A percentile compares a stretch with the other conserved stretches of the same genome.
These are phyloP conservation scores for Grus americana DNA, from an alignment of 2,113 vertebrate species.

Conservation along the genomic window DNA sequence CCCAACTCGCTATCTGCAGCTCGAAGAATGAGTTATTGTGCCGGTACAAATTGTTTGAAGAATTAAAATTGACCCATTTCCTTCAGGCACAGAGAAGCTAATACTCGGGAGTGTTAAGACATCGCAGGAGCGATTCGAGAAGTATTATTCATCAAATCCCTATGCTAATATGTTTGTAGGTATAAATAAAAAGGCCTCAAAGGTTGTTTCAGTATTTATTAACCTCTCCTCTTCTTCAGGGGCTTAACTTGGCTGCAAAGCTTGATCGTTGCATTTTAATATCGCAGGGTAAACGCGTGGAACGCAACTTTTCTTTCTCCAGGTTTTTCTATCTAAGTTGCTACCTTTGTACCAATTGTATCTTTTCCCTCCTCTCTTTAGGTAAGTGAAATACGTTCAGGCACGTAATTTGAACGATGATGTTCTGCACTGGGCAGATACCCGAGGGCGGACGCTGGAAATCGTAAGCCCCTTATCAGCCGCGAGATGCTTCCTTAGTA, in stretches of 20 bases:
- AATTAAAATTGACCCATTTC: conserved; percentile 67
- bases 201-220: conserved; percentile 44
- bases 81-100: conserved; percentile 41
- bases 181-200: conserved; percentile 44
- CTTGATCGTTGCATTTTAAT: neutral
- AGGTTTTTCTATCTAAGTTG: neutral
- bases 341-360: neutral
- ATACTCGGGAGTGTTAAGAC: neutral
- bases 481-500: neutral
- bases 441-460: neutral
- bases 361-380: neutral
- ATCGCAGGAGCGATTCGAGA: neutral
- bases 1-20: neutral
- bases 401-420: neutral
- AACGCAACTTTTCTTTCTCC: no score
- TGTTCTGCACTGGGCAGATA: neutral
- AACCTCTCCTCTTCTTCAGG: conserved; percentile 36
- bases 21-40: conserved; percentile 50
- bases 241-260: neutral
- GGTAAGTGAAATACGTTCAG: conserved; percentile 27
- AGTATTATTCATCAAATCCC: conserved; percentile 30
- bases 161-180: neutral
- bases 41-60: conserved; percentile 44
- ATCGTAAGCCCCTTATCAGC: neutral
- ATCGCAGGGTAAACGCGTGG: neutral